Evolutionary conservation across 2,113 vertebrate species (phyloP), one percentile per base, ranked within the genome.

Genomic region (Cettia cetti): DNA sequence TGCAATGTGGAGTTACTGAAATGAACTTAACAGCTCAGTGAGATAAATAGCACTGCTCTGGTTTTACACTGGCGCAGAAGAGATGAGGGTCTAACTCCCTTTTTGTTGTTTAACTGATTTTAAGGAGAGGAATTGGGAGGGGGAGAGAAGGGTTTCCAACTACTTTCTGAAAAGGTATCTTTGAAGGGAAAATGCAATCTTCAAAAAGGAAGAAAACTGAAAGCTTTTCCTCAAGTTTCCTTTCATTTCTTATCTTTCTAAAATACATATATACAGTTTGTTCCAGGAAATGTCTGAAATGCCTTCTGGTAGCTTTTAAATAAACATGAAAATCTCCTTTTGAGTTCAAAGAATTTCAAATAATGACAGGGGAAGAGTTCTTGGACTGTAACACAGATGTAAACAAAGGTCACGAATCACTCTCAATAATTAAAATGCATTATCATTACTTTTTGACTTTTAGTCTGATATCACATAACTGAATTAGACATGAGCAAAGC

Each of bases 251-350:
- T 96, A 95, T 97, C 95, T 94, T 96, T 61, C 69, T 72, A 96
- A 85, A 83, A 95, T 95, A 94, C 28, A 82, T 91, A 94, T 91
- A 95, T 92, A 93, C 86, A 96, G 93, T 90, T 96, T 97, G 86
- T 95, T 96, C 92, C 98, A 98, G 98, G 98, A 98, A 99, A 97
- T 98, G 97, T 98, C 97, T 96, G 82, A 81, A 95, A 97, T 97
- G 93, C 80, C 90, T 92, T 94, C 92, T 98, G 93, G 95, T 98
- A 97, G 90, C 71, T 97, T 98, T 98, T 97, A 97, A 98, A 98
- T 98, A 98, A 98, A 98, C 92, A 93, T 78, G 22, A 97, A 96
- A 96, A 68, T 81, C 64, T 87, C 49, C 63, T 81, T 96, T 91
- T 44, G 81, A 76, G 92, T 94, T 95, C 89, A 86, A 82, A 94